Evolutionary conservation across 1,140 invertebrate species (phyloP), one percentile per base, ranked within the genome.

Genomic region (Dinoponera quadriceps): DNA sequence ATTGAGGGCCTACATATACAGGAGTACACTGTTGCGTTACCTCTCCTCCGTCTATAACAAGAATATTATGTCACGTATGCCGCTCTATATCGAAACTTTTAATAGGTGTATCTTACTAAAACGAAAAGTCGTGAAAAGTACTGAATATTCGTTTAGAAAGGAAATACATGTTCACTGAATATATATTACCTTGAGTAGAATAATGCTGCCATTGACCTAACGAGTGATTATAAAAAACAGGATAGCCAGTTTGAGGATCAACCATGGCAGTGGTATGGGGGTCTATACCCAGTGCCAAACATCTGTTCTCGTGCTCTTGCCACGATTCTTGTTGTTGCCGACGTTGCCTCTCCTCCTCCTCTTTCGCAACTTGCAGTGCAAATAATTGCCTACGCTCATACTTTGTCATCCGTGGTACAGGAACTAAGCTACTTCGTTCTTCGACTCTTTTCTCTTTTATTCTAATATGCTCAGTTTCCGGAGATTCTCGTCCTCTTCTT

Each of bases 351-450:
- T 96, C 95, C 63, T 96, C 95, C 86, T 96, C 95, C 80, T 97
- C 96, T 83, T 96, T 95, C 16, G 96, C 96, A 44, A 97, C 96
- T 94, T 97, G 96, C 20, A 96, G 92, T 25, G 97, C 97, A 94
- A 98, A 98, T 66, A 97, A 92, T 89, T 97, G 96, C 38, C 98
- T 92, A 4, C 97, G 92, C 88, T 97, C 96, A 65, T 96, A 95
- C 92, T 97, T 97, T 0, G 95, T 95, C 90, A 97, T 93, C 68
- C 94, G 94, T 2, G 95, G 94, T 22, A 92, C 88, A 4, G 92
- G 91, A 18, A 94, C 93, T 29, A 93, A 69, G 54, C 93, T 94
- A 2, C 90, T 87, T 57, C 93, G 84, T 66, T 94, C 94, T 27
- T 94, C 93, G 16, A 77, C 27, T 85, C 89, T 86, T 59, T 94